Percentiles rank a stretch among this genome's conserved stretches.
phyloP scores from a whole-genome alignment of 2,113 vertebrate genomes.

The Callaeas wilsoni region DNA sequence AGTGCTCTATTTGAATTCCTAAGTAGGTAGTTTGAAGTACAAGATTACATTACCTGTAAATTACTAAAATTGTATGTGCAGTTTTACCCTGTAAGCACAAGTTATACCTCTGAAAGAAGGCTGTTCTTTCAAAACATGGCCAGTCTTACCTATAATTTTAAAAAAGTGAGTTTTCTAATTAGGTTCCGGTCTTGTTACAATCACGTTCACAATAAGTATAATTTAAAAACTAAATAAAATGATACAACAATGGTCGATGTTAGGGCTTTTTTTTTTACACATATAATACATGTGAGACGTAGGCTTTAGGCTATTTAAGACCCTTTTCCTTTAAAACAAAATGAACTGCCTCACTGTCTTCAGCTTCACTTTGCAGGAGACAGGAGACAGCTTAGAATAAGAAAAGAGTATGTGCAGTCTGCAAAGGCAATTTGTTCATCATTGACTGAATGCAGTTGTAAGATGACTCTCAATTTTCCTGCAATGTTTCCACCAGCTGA shows the following conservation, averaged over 20 bases:
- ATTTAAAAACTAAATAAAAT: background rate
- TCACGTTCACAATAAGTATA: background rate
- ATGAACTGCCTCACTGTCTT: background rate
- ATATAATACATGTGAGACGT: rapidly evolving
- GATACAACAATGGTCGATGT: background rate
- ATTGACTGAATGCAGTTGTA: background rate
- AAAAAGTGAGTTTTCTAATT: background rate
- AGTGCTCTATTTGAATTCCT: background rate
- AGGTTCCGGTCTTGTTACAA: background rate
- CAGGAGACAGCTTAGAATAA: background rate
- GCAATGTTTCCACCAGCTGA: background rate
- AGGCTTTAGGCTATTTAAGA: background rate
- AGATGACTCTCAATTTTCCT: background rate
- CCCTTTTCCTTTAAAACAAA: background rate
- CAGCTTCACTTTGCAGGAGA: background rate
- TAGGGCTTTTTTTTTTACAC: background rate
- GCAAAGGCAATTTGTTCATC: background rate
- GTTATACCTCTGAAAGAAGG: background rate
- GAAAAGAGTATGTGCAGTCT: background rate
- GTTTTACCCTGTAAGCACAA: background rate
- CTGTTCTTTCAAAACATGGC: background rate
- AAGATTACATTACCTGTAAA: background rate
- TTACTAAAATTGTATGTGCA: background rate
- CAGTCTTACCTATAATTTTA: background rate
- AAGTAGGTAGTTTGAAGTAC: background rate